Evolutionary conservation across 2,113 vertebrate genomes (phyloP).

Genomic region (Stegastes partitus): DNA sequence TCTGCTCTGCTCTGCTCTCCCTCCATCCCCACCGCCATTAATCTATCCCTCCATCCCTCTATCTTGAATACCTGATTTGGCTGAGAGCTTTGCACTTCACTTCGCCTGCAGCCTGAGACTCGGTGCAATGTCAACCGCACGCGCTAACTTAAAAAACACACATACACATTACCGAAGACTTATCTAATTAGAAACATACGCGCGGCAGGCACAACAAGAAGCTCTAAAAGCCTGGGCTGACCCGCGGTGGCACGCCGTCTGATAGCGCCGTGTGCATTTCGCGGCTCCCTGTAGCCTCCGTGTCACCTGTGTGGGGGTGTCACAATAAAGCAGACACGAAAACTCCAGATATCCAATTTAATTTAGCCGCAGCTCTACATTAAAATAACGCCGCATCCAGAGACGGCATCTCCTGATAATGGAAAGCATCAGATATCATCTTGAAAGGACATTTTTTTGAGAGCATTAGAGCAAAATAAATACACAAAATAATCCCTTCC

Average conservation of each 20-base stretch:
- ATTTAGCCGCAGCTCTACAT: slow-evolving; percentile 41
- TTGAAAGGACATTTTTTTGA: slow-evolving; percentile 66
- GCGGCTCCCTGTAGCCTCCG: slow-evolving; percentile 10
- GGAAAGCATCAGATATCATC: slow-evolving; percentile 72
- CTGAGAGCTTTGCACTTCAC: slow-evolving; percentile 78
- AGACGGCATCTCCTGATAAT: slow-evolving; percentile 71
- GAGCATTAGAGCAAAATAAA: slow-evolving; percentile 76
- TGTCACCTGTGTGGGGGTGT: slow-evolving; percentile 48
- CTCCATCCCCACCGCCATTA: slow-evolving; percentile 68
- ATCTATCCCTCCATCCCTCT: slow-evolving; percentile 69
- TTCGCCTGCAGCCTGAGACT: slow-evolving; percentile 45
- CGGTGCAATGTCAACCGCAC: slow-evolving; percentile 41
- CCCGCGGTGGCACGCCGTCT: slow-evolving; percentile 40
- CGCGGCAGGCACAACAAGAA: slow-evolving; percentile 20
- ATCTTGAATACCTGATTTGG: slow-evolving; percentile 78
- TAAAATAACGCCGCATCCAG: slow-evolving; percentile 54
- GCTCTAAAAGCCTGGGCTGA: slow-evolving; percentile 64
- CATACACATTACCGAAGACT: slow-evolving; percentile 57
- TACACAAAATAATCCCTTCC: slow-evolving; percentile 75
- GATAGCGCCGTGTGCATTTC: slow-evolving; percentile 42
- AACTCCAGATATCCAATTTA: slow-evolving; percentile 42
- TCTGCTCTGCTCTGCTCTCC: slow-evolving; percentile 39
- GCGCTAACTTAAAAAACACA: slow-evolving; percentile 63
- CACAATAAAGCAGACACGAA: slow-evolving; percentile 35
- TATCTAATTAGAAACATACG: slow-evolving; percentile 62